Conservation (phyloP, 2,888 invertebrate species). For the Campoplex capitator region DNA sequence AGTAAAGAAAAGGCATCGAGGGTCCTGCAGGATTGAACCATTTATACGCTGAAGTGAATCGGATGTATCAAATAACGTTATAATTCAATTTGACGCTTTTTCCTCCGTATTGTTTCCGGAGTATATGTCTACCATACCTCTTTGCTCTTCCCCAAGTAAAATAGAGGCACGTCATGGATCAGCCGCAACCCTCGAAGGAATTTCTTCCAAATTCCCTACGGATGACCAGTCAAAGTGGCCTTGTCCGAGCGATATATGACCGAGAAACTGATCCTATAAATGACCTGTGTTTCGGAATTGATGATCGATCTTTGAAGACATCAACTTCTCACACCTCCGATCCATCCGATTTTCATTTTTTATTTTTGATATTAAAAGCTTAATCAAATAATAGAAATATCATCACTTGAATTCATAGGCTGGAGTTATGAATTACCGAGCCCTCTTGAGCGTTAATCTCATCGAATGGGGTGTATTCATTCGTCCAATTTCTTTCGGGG, state of each 20-base stretch:
- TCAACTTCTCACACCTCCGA: neutral
- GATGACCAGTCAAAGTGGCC: conserved; percentile 56
- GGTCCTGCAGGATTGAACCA: neutral
- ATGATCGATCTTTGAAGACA: neutral
- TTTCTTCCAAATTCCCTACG: conserved; percentile 34
- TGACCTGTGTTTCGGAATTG: neutral
- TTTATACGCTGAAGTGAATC: conserved; percentile 26
- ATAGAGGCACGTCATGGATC: neutral
- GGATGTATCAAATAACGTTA: conserved; percentile 25
- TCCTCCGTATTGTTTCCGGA: conserved; percentile 52
- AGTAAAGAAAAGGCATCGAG: neutral
- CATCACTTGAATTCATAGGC: neutral
- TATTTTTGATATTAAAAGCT: neutral
- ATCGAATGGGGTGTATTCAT: conserved; percentile 2
- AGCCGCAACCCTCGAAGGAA: conserved; percentile 38
- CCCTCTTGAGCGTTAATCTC: neutral
- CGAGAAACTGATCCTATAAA: neutral
- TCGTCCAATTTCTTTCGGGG: neutral
- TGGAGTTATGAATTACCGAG: neutral
- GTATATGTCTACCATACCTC: conserved; percentile 35
- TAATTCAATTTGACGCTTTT: conserved; percentile 50
- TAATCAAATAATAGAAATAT: neutral
- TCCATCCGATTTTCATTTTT: neutral
- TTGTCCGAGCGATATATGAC: conserved; percentile 13
- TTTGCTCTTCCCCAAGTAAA: conserved; percentile 1